Conservation (phyloP, 2,888 invertebrate genomes). For the Darwinula stevensoni region DNA sequence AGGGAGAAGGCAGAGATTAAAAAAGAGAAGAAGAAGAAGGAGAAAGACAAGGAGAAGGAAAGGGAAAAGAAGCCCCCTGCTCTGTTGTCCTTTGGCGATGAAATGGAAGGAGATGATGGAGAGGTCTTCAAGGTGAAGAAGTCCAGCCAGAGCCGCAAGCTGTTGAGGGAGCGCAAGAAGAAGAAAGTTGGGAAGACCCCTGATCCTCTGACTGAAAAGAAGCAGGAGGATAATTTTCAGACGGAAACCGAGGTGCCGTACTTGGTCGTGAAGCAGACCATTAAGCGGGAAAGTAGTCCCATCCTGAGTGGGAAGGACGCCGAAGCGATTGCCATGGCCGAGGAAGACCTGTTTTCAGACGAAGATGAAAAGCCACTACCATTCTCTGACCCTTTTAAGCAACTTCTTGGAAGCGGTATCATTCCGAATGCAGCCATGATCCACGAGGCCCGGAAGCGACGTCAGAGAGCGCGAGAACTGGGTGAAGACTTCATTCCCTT, state of each 20-base stretch:
- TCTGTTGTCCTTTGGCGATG: conserved; percentile 1
- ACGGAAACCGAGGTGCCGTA: no score
- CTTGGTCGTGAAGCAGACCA: no score
- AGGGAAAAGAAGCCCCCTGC: background rate
- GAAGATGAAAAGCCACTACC: background rate
- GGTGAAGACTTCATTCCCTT: conserved; percentile 28
- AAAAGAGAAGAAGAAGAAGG: conserved; percentile 1
- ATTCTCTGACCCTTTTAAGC: no score
- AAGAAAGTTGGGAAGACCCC: conserved; percentile 5
- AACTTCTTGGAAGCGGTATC: no score
- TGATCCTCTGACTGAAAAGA: no score
- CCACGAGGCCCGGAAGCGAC: conserved; percentile 76
- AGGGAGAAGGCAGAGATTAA: background rate
- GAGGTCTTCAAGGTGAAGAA: conserved; percentile 87
- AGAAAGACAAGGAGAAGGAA: background rate
- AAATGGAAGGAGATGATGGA: conserved; percentile 26
- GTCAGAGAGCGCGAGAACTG: conserved; percentile 73
- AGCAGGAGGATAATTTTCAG: no score
- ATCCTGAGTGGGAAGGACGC: conserved; percentile 54
- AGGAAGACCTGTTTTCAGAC: no score
- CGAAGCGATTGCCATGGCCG: conserved; percentile 43
- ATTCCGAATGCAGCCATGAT: conserved; percentile 84
- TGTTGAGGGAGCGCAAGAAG: conserved; percentile 10
- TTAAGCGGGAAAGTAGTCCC: no score
- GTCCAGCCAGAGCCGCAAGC: conserved; percentile 56